Conservation (phyloP, 1,140 invertebrate species). For the Habropoda laboriosa region DNA sequence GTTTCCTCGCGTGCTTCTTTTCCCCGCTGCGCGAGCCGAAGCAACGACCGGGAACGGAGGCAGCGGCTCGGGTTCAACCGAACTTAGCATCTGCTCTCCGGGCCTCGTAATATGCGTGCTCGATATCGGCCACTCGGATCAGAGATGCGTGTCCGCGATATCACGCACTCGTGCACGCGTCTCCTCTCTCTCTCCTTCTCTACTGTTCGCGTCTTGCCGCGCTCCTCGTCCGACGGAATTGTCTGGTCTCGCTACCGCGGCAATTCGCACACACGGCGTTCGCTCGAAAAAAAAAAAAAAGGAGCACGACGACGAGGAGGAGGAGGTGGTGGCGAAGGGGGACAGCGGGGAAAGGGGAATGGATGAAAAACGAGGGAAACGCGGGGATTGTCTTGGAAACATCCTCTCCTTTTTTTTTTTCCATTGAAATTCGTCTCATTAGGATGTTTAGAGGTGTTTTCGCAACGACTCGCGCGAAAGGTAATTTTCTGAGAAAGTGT, state of each 20-base stretch:
- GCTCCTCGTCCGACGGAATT: constrained; percentile 49
- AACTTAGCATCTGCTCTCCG: constrained; percentile 78
- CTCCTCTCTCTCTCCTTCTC: constrained; percentile 26
- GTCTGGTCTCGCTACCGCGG: constrained; percentile 56
- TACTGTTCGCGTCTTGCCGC: background rate
- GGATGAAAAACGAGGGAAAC: constrained; percentile 29
- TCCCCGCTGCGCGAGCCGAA: constrained; percentile 45
- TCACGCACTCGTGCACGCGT: constrained; percentile 77
- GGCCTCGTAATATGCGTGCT: constrained; percentile 78
- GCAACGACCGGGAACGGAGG: constrained; percentile 68
- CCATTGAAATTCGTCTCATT: no score
- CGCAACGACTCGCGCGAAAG: no score
- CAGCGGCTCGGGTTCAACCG: constrained; percentile 71
- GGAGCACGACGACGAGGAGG: no score
- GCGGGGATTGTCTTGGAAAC: constrained; percentile 4
- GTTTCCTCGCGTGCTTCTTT: constrained; percentile 30
- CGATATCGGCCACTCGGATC: constrained; percentile 76
- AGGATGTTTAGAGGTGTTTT: no score
- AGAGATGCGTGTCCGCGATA: constrained; percentile 79
- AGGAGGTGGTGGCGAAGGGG: no score
- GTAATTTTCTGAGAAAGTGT: no score
- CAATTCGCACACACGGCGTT: constrained; percentile 54
- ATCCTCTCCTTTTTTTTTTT: no score
- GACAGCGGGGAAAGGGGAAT: constrained; percentile 58
- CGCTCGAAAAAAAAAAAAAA: constrained; percentile 19